Base-by-base conservation (phyloP, 2,888 invertebrate genomes). In the Tenthredo scrophulariae region DNA sequence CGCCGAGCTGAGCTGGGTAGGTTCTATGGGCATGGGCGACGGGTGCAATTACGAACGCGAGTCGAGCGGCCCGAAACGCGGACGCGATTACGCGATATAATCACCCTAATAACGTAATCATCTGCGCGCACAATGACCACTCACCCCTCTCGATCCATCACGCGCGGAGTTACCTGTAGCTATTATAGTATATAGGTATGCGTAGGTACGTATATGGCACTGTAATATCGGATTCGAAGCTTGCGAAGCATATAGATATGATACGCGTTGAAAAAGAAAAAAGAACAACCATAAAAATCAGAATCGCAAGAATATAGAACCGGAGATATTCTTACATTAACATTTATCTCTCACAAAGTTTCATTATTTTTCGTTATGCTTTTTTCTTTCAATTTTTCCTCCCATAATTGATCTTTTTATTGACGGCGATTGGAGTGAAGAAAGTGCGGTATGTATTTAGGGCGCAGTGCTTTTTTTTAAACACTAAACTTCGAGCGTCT, bases 21-120 rank as follows among this genome's bases (percentile, higher is more conserved):
- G 13, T 46, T 37, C 26, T 22, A 13, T 22, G 40, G 50, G 72
- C 9, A 74, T 74, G 29, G 72, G 50, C 62, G 62, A 62, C 62
- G 79, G 37, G 26, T 80, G 79, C 83, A 83, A 83, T 83, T 83
- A 83, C 50, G 46, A 18, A 67, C 67, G 83, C 83, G 83, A 26
- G 83, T 83, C 67, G 83, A 67, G 67, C 37, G 67, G 67, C 43
- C 43, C 83, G 46, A 83, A 83, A 67, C 83, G 83, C 46, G 83
- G 83, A 83, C 83, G 83, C 83, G 67, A 83, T 83, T 85, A 84
- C 84, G 86, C 88, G 87, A 86, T 86, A 85, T 87, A 89, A 89
- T 88, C 87, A 86, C 84, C 85, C 86, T 87, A 87, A 89, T 89
- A 89, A 88, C 87, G 85, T 87, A 87, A 88, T 89, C 87, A 85